Evolutionary conservation across 2,888 invertebrate species (phyloP).

Genomic region (Stegana nigrithorax): DNA sequence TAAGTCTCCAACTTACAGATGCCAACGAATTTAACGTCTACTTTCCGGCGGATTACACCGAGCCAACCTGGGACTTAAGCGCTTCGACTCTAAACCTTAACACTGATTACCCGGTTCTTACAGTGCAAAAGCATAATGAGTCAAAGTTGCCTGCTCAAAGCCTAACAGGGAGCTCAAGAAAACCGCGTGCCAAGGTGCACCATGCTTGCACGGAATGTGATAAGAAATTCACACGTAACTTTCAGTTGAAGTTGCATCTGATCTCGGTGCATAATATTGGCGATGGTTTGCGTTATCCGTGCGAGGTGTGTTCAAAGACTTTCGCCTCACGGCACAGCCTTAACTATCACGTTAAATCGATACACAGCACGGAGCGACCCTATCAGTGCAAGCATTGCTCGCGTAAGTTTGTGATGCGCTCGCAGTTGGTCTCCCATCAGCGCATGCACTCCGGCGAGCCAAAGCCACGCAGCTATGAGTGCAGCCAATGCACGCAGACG

Average conservation of each 20-base stretch:
- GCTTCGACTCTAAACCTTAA: background rate
- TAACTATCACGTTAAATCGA: conserved; percentile 55
- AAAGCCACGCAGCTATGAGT: conserved; percentile 54
- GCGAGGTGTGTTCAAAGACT: conserved; percentile 50
- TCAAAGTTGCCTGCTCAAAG: background rate
- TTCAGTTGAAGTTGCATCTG: conserved; percentile 56
- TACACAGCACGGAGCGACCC: conserved; percentile 56
- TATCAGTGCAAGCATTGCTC: conserved; percentile 50
- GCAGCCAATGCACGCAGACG: conserved; percentile 53
- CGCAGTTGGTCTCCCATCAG: conserved; percentile 54
- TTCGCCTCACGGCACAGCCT: conserved; percentile 61
- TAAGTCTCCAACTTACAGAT: conserved; percentile 1
- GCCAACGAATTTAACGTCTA: conserved; percentile 28
- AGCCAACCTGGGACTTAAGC: background rate
- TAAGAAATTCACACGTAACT: conserved; percentile 62
- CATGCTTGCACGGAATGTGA: conserved; percentile 52
- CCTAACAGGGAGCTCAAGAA: no score
- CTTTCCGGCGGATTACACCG: conserved; percentile 21
- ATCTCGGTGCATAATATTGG: conserved; percentile 59
- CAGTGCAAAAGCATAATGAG: background rate
- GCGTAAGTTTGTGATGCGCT: conserved; percentile 54
- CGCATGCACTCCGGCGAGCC: conserved; percentile 58
- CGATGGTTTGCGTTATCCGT: conserved; percentile 49
- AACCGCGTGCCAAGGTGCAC: conserved; percentile 36
- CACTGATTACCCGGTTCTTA: background rate